Base-by-base conservation (phyloP, 2,797 vertebrate genomes). In the Valencia hispanica region DNA sequence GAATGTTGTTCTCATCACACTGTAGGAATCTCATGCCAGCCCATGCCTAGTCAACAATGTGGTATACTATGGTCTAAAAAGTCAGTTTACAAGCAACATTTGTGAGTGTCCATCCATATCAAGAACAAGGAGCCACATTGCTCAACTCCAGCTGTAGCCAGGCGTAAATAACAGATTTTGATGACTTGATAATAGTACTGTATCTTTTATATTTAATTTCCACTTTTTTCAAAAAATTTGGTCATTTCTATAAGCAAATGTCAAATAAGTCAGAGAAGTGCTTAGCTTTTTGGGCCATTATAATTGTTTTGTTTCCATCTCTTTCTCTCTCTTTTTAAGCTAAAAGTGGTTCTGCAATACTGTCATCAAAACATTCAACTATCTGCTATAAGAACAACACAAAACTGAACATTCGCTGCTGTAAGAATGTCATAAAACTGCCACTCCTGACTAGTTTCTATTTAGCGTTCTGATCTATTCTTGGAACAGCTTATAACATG, bases 321-420 rank as follows among this genome's bases (percentile, higher is more conserved):
- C 2, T 27, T n/a, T n/a, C n/a, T n/a, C n/a, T n/a, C n/a, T n/a
- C 39, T 10, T 41, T 17, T 68, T 65, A 45, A 10, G 65, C 6
- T 14, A 43, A 17, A 43, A 68, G 39, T 27, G 25, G 25, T 45
- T 68, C 39, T 22, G 27, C 5, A 47, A 59, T n/a, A 73, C 0
- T 0, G 70, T 77, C 57, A 83, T 74, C 75, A 69, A 69, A 77
- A 77, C 70, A 87, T 86, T 83, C 57, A 51, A 32, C 70, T n/a
- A 77, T 69, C n/a, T 57, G 68, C 15, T 5, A 80, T 77, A 75
- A 47, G 1, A 70, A 70, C 5, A 45, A 14, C 72, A 65, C 75
- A 76, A 34, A 84, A 69, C 51, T 80, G 77, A 87, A 88, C 75
- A 32, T 34, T 50, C 50, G 36, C 25, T 77, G 57, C 79, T 79